These are phyloP conservation scores for Patella depressa DNA, from an alignment of 2,888 invertebrate species.

Conservation along the genomic window DNA sequence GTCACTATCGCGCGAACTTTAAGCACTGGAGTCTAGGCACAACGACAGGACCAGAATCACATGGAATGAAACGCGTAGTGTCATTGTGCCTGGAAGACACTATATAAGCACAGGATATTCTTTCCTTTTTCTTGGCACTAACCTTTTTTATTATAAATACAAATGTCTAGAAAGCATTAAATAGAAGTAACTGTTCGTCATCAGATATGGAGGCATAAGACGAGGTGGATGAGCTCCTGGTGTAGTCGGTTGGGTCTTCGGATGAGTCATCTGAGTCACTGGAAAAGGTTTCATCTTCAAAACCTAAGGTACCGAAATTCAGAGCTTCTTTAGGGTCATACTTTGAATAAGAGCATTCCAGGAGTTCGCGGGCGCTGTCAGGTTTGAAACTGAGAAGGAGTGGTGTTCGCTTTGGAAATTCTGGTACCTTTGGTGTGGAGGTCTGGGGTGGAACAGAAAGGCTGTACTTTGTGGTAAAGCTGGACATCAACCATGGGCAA, in stretches of 20 bases:
- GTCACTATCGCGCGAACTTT: no score
- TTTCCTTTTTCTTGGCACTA: no score
- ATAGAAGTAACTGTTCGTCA: not conserved
- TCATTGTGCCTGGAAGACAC: no score
- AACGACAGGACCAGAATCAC: no score
- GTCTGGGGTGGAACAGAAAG: not conserved
- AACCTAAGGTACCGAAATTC: constrained; percentile 4
- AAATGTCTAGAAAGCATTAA: no score
- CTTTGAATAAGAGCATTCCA: not conserved
- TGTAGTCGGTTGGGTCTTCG: not conserved
- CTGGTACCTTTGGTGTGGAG: not conserved
- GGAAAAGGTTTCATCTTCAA: not conserved
- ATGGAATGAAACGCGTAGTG: no score
- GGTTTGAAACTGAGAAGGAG: not conserved
- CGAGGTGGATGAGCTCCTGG: not conserved
- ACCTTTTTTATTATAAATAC: no score
- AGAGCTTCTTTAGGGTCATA: not conserved
- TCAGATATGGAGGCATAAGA: not conserved
- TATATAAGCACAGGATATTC: no score
- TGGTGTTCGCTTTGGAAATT: not conserved
- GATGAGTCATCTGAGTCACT: not conserved
- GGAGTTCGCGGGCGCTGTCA: not conserved
- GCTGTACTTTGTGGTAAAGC: not conserved
- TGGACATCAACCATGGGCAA: not conserved
- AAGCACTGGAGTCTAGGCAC: no score